Conservation (phyloP, 1,140 invertebrate genomes). For the Zaprionus ornatus region DNA sequence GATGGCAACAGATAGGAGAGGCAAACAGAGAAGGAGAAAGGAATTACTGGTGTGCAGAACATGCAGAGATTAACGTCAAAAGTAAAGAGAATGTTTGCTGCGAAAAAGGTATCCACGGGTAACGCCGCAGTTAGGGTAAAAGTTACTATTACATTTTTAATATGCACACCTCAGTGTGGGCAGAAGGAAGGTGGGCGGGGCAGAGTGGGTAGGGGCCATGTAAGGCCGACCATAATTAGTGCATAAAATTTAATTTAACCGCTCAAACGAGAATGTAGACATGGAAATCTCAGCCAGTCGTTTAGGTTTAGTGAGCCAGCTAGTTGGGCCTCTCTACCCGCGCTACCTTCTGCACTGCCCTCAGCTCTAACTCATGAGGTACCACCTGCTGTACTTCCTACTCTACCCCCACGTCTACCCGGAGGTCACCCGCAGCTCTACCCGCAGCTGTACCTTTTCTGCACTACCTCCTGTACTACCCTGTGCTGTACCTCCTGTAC, state of each 20-base stretch:
- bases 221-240: conserved; percentile 27
- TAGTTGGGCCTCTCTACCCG: not conserved
- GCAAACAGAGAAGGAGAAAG: not conserved
- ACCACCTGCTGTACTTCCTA: not conserved
- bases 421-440: not conserved
- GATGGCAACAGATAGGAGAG: not conserved
- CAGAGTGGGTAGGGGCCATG: not conserved
- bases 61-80: conserved; percentile 21
- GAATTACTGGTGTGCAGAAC: conserved; percentile 18
- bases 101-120: conserved; percentile 16
- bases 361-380: not conserved
- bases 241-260: conserved; percentile 42
- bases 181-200: not conserved
- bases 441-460: not conserved
- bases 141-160: conserved; percentile 47
- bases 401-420: not conserved
- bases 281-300: conserved; percentile 32
- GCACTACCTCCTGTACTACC: not conserved
- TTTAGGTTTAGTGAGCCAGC: conserved; percentile 17
- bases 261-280: conserved; percentile 32
- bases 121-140: conserved; percentile 16
- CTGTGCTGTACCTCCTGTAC: not conserved
- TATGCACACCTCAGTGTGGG: conserved; percentile 11
- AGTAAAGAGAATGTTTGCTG: conserved; percentile 21
- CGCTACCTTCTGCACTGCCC: not conserved